Evolutionary conservation across 2,888 invertebrate genomes (phyloP).

Genomic region (Platynereis dumerilii): DNA sequence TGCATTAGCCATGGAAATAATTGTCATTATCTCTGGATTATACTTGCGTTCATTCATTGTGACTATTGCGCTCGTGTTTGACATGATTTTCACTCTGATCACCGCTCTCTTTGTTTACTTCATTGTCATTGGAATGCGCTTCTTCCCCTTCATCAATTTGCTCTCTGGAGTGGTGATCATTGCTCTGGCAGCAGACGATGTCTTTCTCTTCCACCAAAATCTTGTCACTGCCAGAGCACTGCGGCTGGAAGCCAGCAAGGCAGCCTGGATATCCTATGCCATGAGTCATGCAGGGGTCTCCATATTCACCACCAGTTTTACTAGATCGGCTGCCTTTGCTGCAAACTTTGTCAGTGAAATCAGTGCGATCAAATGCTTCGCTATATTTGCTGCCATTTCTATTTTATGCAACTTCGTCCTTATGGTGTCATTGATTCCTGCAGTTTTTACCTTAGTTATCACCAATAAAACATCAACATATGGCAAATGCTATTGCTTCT

Average conservation of each 20-base stretch:
- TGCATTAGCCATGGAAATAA: not conserved
- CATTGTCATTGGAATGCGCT: not conserved
- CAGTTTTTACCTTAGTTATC: not conserved
- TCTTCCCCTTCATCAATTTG: conserved; percentile 6
- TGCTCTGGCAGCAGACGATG: conserved; percentile 8
- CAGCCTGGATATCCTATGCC: not conserved
- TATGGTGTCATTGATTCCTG: conserved; percentile 3
- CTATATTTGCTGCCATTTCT: not conserved
- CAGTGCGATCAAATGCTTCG: conserved; percentile 3
- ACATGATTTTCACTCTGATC: not conserved
- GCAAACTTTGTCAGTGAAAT: conserved; percentile 5
- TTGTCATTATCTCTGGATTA: not conserved
- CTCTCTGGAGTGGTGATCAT: conserved; percentile 3
- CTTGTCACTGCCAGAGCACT: not conserved
- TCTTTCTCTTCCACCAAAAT: conserved; percentile 1
- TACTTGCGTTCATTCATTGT: conserved; percentile 3
- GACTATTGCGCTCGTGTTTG: not conserved
- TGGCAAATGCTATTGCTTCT: too few species aligned
- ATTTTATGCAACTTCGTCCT: conserved; percentile 1
- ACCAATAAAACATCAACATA: too few species aligned
- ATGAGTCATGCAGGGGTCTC: conserved; percentile 4
- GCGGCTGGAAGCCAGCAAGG: not conserved
- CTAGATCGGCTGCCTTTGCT: not conserved
- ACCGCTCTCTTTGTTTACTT: not conserved
- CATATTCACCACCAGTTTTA: conserved; percentile 5